A percentile compares a stretch with the other conserved stretches of the same genome.
These are phyloP conservation scores for Marronus borbonicus DNA, from an alignment of 2,888 invertebrate genomes.

Conservation along the genomic window DNA sequence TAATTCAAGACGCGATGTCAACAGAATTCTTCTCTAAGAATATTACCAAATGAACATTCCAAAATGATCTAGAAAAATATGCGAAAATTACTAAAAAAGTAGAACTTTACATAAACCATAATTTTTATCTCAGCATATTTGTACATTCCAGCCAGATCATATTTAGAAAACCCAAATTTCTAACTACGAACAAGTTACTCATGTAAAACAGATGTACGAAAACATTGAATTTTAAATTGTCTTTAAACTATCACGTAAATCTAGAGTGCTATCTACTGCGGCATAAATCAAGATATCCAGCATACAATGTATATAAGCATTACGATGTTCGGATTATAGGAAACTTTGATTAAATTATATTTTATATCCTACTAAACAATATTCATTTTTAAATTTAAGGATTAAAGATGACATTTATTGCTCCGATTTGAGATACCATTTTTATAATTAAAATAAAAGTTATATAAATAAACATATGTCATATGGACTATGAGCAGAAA, in stretches of 20 bases:
- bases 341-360: conserved; percentile 5
- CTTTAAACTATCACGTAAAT: too few relatives aligned
- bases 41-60: too few relatives aligned
- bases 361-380: conserved; percentile 11
- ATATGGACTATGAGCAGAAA: too few relatives aligned
- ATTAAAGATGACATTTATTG: conserved; percentile 7
- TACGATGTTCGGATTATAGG: background rate
- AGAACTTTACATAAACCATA: conserved; percentile 2
- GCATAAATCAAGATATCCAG: background rate
- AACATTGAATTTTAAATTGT: too few relatives aligned
- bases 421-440: background rate
- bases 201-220: too few relatives aligned
- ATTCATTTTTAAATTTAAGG: background rate
- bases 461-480: background rate
- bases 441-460: background rate
- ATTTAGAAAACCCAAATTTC: background rate
- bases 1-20: too few relatives aligned
- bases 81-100: background rate
- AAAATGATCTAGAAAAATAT: background rate
- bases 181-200: background rate
- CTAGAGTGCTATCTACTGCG: background rate
- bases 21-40: too few relatives aligned
- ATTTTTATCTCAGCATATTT: conserved; percentile 7
- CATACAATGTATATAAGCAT: background rate
- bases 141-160: background rate